Conservation (phyloP, 2,113 vertebrate genomes). For the Campylomormyrus tamandua region DNA sequence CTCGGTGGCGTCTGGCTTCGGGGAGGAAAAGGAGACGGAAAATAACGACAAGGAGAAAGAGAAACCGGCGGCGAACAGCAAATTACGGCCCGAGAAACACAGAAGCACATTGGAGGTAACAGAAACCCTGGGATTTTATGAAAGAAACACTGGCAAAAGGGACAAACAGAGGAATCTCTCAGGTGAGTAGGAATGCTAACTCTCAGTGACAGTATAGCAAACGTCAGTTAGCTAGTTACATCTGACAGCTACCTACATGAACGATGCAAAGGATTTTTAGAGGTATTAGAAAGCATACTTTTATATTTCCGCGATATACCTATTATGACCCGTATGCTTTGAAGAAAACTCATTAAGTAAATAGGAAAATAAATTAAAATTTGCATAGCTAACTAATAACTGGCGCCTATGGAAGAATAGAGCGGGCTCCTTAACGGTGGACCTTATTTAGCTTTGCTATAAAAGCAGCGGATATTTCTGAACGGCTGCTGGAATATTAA, state of each 20-base stretch:
- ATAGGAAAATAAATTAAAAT: neutral
- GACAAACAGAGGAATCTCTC: constrained; percentile 57
- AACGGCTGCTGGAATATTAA: neutral
- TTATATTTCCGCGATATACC: neutral
- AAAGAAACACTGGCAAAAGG: constrained; percentile 48
- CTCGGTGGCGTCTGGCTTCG: constrained; percentile 53
- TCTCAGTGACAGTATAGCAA: neutral
- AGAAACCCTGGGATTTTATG: constrained; percentile 56
- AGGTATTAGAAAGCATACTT: neutral
- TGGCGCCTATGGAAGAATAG: neutral
- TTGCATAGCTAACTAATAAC: neutral
- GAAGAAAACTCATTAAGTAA: neutral
- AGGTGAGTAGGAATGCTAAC: constrained; percentile 49
- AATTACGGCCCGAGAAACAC: constrained; percentile 20
- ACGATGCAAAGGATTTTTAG: neutral
- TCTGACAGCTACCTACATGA: neutral
- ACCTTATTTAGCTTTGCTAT: neutral
- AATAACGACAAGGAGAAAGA: constrained; percentile 52
- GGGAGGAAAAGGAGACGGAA: constrained; percentile 61
- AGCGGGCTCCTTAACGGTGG: neutral
- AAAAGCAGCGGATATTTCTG: neutral
- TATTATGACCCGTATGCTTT: neutral
- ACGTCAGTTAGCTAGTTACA: neutral
- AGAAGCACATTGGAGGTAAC: constrained; percentile 42
- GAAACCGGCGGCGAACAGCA: constrained; percentile 18